phyloP scores from a whole-genome alignment of 2,113 vertebrate species.

The Copsychus sechellarum region DNA sequence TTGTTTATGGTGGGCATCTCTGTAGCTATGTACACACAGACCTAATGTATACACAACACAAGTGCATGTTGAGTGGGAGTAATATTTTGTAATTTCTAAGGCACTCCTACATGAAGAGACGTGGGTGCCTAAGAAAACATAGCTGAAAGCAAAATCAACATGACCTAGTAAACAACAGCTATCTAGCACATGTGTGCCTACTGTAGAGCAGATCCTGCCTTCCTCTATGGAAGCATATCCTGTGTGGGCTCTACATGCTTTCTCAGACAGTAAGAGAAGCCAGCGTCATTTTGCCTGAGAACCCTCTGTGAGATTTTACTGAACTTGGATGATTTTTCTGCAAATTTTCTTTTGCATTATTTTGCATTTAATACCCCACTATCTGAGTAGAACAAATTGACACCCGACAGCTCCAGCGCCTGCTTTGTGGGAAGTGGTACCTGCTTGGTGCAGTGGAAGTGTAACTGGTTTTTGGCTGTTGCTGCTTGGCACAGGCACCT shows the following conservation, averaged over 20 bases:
- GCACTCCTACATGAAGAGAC: conserved; percentile 39
- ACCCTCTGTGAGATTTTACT: background rate
- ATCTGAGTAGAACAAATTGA: background rate
- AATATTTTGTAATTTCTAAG: conserved; percentile 59
- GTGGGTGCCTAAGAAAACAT: conserved; percentile 54
- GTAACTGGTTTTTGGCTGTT: background rate
- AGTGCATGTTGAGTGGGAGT: conserved; percentile 51
- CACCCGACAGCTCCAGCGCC: background rate
- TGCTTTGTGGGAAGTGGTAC: background rate
- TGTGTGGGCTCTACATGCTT: background rate
- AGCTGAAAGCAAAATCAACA: conserved; percentile 59
- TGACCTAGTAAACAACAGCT: conserved; percentile 59
- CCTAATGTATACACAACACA: conserved; percentile 1
- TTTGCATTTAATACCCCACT: background rate
- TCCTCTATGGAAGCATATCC: background rate
- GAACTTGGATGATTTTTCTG: background rate
- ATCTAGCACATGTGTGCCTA: conserved; percentile 30
- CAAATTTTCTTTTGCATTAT: background rate
- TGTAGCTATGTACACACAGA: conserved; percentile 28
- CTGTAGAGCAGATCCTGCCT: conserved; percentile 25
- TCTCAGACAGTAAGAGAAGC: background rate
- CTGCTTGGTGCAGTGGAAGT: background rate
- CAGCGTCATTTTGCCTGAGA: rapidly evolving
- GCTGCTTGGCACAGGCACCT: background rate
- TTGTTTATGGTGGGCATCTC: conserved; percentile 54